These are phyloP conservation scores for Teleogryllus occipitalis DNA, from an alignment of 1,140 invertebrate species.

Conservation along the genomic window DNA sequence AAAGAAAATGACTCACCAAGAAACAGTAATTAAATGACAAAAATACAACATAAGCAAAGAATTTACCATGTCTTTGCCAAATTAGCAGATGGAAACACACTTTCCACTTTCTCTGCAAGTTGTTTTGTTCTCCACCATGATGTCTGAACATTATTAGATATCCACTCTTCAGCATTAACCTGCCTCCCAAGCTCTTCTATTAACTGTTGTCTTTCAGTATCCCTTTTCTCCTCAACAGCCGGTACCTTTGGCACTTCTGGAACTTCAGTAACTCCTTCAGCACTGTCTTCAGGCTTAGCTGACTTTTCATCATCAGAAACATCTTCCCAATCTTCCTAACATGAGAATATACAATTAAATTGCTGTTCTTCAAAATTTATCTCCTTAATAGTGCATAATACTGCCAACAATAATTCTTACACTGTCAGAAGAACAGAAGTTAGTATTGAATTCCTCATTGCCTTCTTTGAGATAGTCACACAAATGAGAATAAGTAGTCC, in stretches of 20 bases:
- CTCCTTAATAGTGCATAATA: not conserved
- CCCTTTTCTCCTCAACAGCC: not conserved
- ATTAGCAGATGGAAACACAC: slow-evolving; percentile 32
- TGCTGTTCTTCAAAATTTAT: too few relatives aligned
- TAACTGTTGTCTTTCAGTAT: not conserved
- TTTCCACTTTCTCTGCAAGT: slow-evolving; percentile 30
- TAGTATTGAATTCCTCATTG: slow-evolving; percentile 33
- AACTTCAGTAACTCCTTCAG: not conserved
- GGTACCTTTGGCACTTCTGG: not conserved
- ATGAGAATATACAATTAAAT: slow-evolving; percentile 10
- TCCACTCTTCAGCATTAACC: slow-evolving; percentile 30
- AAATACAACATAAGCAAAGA: not conserved
- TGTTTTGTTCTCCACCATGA: slow-evolving; percentile 37
- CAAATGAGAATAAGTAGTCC: slow-evolving; percentile 33
- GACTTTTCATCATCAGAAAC: slow-evolving; percentile 4
- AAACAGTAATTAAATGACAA: slow-evolving; percentile 11
- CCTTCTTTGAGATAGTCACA: slow-evolving; percentile 31
- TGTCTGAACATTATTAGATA: slow-evolving; percentile 36
- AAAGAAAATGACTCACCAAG: slow-evolving; percentile 24
- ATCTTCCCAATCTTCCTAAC: slow-evolving; percentile 24
- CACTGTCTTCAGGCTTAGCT: not conserved
- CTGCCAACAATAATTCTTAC: slow-evolving; percentile 26
- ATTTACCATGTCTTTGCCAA: slow-evolving; percentile 33
- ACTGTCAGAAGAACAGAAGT: slow-evolving; percentile 35
- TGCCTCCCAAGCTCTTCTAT: not conserved